Conservation (phyloP, 2,888 invertebrate genomes). For the Idaea aversata region DNA sequence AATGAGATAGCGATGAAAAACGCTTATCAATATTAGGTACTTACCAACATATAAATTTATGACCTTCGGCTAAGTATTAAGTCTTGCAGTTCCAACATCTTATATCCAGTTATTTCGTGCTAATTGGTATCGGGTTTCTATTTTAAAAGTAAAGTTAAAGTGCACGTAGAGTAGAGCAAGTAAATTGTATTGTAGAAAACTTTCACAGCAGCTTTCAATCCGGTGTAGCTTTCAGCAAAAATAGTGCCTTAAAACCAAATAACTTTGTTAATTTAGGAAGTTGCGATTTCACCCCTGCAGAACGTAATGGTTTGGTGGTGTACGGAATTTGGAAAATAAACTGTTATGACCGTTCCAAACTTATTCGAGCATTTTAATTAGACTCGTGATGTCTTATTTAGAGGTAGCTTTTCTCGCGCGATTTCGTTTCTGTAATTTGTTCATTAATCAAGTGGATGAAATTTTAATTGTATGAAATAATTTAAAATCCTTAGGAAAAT, state of each 20-base stretch:
- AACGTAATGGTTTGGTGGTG: not conserved
- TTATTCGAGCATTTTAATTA: not conserved
- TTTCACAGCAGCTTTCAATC: not conserved
- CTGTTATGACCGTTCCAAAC: not conserved
- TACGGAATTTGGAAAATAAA: not conserved
- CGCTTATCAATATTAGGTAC: no score
- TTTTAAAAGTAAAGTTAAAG: not conserved
- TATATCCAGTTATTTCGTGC: not conserved
- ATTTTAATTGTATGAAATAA: no score
- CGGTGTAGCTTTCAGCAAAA: not conserved
- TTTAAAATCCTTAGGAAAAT: no score
- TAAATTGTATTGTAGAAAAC: not conserved
- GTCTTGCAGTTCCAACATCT: no score
- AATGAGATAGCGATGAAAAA: no score
- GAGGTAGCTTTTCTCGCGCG: not conserved
- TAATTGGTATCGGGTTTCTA: not conserved
- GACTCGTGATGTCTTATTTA: not conserved
- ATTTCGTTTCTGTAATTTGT: not conserved
- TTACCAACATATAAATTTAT: no score
- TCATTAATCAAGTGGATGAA: not conserved
- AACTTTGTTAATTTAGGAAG: conserved; percentile 1
- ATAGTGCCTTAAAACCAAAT: conserved; percentile 1
- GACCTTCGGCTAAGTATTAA: no score
- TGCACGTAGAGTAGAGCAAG: not conserved
- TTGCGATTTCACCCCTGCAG: not conserved